phyloP scores from a whole-genome alignment of 2,797 vertebrate species.

The Pampus argenteus region DNA sequence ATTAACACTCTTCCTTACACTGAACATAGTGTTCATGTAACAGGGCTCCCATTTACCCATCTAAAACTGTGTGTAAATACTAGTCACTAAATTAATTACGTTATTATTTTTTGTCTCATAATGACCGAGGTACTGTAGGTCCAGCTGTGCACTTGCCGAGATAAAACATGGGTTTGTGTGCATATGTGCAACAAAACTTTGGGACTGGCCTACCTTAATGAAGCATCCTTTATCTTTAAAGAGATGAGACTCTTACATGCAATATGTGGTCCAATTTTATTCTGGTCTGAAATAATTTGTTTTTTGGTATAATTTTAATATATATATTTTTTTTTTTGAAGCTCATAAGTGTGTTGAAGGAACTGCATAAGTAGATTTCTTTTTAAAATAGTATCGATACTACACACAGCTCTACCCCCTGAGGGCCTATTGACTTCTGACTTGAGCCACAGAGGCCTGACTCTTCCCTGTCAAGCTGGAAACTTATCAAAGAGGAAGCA shows the following conservation, averaged over 20 bases:
- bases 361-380: slow-evolving; percentile 12
- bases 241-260: neutral
- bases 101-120: neutral
- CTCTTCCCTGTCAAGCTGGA: slow-evolving; percentile 28
- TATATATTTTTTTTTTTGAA: slow-evolving; percentile 10
- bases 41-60: neutral
- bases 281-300: neutral
- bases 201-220: neutral
- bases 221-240: slow-evolving; percentile 21
- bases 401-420: slow-evolving; percentile 1
- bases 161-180: neutral
- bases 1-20: slow-evolving; percentile 29
- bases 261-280: neutral
- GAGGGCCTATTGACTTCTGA: slow-evolving; percentile 52
- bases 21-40: neutral
- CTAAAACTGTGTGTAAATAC: neutral
- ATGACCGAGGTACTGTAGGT: neutral
- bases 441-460: slow-evolving; percentile 28
- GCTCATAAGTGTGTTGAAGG: neutral
- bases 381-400: slow-evolving; percentile 19
- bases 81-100: neutral
- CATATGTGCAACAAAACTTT: slow-evolving; percentile 5
- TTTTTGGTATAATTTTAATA: slow-evolving; percentile 2
- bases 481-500: slow-evolving; percentile 46
- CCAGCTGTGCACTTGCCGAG: neutral